Evolutionary conservation across 2,113 vertebrate species (phyloP).

Genomic region (Gymnobelideus leadbeateri): DNA sequence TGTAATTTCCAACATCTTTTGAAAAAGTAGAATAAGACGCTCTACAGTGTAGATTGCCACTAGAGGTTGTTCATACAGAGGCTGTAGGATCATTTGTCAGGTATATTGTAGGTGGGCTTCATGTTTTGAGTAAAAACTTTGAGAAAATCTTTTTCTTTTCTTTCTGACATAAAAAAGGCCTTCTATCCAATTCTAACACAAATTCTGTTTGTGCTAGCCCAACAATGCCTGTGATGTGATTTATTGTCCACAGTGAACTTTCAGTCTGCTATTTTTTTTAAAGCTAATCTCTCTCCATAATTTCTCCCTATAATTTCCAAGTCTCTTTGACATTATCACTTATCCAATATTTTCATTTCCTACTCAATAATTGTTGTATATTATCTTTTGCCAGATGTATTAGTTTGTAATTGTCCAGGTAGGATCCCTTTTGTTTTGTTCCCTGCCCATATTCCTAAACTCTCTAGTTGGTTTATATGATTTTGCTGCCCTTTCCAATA

Average conservation of each 20-base stretch:
- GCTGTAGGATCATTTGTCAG: background rate
- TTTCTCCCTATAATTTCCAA: conserved; percentile 42
- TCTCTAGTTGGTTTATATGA: conserved; percentile 46
- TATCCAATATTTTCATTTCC: conserved; percentile 31
- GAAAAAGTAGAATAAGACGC: background rate
- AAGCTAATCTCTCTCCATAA: conserved; percentile 16
- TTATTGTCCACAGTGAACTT: conserved; percentile 2
- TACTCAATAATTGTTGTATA: conserved; percentile 6
- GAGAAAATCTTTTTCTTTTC: background rate
- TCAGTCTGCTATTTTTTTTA: background rate
- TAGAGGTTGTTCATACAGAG: background rate
- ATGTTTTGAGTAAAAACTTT: background rate
- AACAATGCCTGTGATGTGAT: conserved; percentile 24
- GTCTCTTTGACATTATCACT: conserved; percentile 17
- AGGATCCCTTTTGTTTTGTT: conserved; percentile 47
- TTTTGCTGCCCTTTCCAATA: conserved; percentile 51
- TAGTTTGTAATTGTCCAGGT: conserved; percentile 48
- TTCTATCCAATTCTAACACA: background rate
- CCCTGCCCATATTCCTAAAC: conserved; percentile 41
- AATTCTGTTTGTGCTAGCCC: conserved; percentile 19
- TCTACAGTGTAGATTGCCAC: too few relatives aligned
- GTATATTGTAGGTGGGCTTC: background rate
- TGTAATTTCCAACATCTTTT: background rate
- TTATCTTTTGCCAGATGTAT: conserved; percentile 59
- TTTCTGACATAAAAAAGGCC: background rate